Evolutionary conservation across 23 tunicate species (phyloP), one percentile per base, ranked within the genome.

Genomic region (Botrylloides violaceus): DNA sequence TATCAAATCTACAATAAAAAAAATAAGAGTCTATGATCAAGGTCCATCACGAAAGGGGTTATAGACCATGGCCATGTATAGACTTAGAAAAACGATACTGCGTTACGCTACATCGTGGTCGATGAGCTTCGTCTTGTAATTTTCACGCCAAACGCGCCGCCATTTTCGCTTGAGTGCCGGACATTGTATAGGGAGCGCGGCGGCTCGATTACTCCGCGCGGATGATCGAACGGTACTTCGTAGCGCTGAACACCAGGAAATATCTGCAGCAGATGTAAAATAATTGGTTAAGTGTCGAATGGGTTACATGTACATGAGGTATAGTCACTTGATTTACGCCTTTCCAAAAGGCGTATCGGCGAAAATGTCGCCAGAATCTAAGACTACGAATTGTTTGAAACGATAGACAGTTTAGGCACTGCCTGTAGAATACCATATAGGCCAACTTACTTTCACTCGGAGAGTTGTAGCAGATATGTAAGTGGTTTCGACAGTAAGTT

Each of bases 141-240:
- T 75, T 79, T 74, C 24, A 85, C 83, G 1, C 75, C 80, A 28
- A 79, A 79, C 18, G 15, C 31, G 7, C n/a, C n/a, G n/a, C 35
- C 56, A 66, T 34, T 66, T 38, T 85, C 60, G 25, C 73, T 78
- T 65, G 77, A 78, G 55, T 85, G 83, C 9, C 57, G 61, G 4
- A 85, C 94, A 30, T 68, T 66, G 66, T 79, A 85, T 34, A 85
- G 38, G 1, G 94, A 73, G 1, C 73, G 77, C 26, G 55, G 31
- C 7, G 80, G 84, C 31, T 29, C 36, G 1, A 34, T 25, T 1
- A 53, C 47, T 6, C 32, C 59, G 1, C 25, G 71, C 27, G 80
- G 82, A 32, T 66, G 56, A 25, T 43, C 71, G 61, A 85, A 22
- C 12, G 94, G 94, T 64, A 85, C 94, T 58, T 85, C 84, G 57